Conservation (phyloP, 2,888 invertebrate species). For the Catocala nupta region DNA sequence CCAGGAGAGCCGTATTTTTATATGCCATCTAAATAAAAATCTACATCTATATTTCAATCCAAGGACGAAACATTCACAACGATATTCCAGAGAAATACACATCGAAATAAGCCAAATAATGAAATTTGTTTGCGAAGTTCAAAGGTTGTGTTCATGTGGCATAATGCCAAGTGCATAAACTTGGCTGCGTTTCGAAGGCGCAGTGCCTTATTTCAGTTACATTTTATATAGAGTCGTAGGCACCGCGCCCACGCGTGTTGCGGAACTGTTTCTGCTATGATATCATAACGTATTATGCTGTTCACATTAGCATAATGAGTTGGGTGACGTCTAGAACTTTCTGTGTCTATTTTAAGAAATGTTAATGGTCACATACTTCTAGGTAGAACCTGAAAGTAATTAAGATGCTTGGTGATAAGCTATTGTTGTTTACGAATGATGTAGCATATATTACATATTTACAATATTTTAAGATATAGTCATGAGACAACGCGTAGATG, state of each 20-base stretch:
- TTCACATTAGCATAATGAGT: not conserved
- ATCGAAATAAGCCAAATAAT: slow-evolving; percentile 5
- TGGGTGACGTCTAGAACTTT: not conserved
- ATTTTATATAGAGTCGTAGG: too few species aligned
- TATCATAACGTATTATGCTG: not conserved
- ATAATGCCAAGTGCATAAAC: slow-evolving; percentile 36
- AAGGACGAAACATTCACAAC: not conserved
- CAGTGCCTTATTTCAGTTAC: slow-evolving; percentile 3
- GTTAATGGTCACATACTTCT: too few species aligned
- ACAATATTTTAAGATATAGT: too few species aligned
- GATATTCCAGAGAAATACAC: not conserved
- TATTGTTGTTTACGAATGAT: too few species aligned
- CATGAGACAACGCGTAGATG: too few species aligned
- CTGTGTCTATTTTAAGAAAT: not conserved
- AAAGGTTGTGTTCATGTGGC: slow-evolving; percentile 37
- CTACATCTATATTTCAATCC: too few species aligned
- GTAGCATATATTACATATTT: too few species aligned
- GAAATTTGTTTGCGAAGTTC: slow-evolving; percentile 27
- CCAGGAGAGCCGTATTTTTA: too few species aligned
- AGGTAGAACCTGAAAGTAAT: too few species aligned
- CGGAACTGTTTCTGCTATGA: slow-evolving; percentile 1
- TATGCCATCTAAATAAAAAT: too few species aligned
- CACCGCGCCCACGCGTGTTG: not conserved
- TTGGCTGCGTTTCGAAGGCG: slow-evolving; percentile 26
- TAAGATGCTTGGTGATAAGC: too few species aligned